Evolutionary conservation across 64 coral and sea anemone species (phyloP), one percentile per base, ranked within the genome.

Genomic region (Stichodactyla helianthus): DNA sequence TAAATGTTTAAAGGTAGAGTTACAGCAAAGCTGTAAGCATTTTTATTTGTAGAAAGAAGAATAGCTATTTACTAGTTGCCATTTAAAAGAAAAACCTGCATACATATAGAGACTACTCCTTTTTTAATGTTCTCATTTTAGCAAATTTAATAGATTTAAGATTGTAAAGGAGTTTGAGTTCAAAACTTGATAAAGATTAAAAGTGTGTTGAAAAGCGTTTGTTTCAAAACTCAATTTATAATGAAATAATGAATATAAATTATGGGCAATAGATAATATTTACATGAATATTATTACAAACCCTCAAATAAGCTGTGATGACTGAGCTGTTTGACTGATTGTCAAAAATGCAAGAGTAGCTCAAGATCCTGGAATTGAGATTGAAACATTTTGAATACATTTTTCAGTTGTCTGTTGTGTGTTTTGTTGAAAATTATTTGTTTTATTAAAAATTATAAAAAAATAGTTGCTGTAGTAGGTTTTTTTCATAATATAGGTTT

Each of bases 21-120:
- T 2, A 74, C 68, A 74, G 68, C 68, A 74, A 28, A 74, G 68
- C 68, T 74, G 68, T 74, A 74, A 74, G 68, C 26, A 74, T 74
- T 74, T 74, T 74, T 74, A 31, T 23, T 74, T 74, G 55, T 58
- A 31, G 7, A 74, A 74, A 31, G 6, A 74, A 74, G 25, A 74
- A 74, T 74, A 14, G 4, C 6, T 31, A 74, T 74, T 74, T 7
- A 74, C 20, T 11, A 68, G 68, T 26, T 31, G n/a, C 2, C 63
- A 20, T 22, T 2, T 18, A 68, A 68, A 68, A 20, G 18, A 68
- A 68, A 68, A n/a, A 68, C 63, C 63, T 68, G 63, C 63, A 74
- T 74, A 27, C 11, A 31, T 10, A 74, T 31, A 74, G 35, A 65
- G 20, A 31, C 5, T 27, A 10, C 22, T 74, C 68, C 1, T 74